Base-by-base conservation (phyloP, 1,140 invertebrate species). In the Drosophila pallidifrons region DNA sequence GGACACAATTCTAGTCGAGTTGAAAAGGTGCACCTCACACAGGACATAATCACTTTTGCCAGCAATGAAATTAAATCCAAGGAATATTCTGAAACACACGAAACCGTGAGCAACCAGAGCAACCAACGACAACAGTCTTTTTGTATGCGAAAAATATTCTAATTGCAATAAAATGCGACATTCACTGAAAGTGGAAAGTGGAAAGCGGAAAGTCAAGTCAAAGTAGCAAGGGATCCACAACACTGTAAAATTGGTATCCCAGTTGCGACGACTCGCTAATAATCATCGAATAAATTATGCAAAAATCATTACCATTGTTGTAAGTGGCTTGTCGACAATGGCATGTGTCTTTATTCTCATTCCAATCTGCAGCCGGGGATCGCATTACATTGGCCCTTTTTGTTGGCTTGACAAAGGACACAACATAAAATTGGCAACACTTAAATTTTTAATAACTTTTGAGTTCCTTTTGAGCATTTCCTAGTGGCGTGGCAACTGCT, bases 231-330 rank as follows among this genome's bases (percentile, higher is more conserved):
- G 43, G 47, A 10, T 63, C 66, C 61, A 58, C 81, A 15, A 49
- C 72, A 77, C 75, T 79, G 63, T 55, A 63, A 75, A 86, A 77
- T 59, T 38, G 68, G 65, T 70, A 63, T 77, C 75, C 51, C 43
- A 43, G 63, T 68, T 52, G 55, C 70, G 38, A 28, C 64, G 70
- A 69, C 80, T 71, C 67, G 79, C 81, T 89, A 89, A 88, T 85
- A 88, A 85, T 88, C 85, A 89, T 85, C 85, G 85, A 89, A 88
- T 88, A 85, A 88, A 88, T 88, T 85, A 88, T 88, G 85, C 82
- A 86, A 82, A 86, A 86, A 86, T 86, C 82, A 86, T 86, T 86
- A 79, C 82, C 79, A 86, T 86, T 86, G 82, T 86, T 86, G 79
- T 87, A 86, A 86, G 82, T 86, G 82, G 75, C 79, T 87, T 81